phyloP scores from a whole-genome alignment of 1,140 invertebrate genomes.

The Chlorops oryzae region DNA sequence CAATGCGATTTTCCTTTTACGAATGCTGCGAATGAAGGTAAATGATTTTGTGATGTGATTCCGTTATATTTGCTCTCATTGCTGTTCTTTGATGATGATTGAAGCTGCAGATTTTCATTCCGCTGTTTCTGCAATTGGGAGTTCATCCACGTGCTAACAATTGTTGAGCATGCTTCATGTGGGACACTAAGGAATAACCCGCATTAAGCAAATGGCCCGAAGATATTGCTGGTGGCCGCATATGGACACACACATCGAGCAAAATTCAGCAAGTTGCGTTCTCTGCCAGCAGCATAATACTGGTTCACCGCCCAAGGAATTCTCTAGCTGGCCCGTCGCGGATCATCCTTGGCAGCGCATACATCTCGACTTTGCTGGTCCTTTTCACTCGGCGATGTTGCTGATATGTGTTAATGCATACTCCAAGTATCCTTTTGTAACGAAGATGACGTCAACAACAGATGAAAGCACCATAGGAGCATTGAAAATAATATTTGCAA shows the following conservation, averaged over 20 bases:
- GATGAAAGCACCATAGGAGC: conserved; percentile 13
- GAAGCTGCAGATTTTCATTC: too few species aligned
- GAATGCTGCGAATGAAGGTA: too few species aligned
- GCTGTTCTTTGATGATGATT: too few species aligned
- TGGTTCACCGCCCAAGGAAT: neutral
- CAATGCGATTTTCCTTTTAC: too few species aligned
- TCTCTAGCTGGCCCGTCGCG: conserved; percentile 26
- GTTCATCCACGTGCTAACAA: too few species aligned
- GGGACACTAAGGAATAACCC: neutral
- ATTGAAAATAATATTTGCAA: neutral
- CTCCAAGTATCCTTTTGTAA: conserved; percentile 33
- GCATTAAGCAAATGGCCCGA: neutral
- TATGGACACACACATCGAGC: neutral
- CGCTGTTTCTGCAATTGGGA: too few species aligned
- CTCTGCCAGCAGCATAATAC: neutral
- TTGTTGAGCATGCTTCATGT: neutral
- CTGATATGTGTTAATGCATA: conserved; percentile 29
- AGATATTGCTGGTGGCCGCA: neutral
- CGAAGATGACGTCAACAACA: conserved; percentile 7
- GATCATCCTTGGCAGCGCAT: conserved; percentile 23
- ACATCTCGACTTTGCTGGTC: conserved; percentile 27
- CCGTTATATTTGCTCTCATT: too few species aligned
- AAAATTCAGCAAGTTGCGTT: neutral
- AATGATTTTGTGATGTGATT: too few species aligned
- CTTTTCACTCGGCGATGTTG: conserved; percentile 18